phyloP scores from a whole-genome alignment of 2,113 vertebrate species.

The Dasypus novemcinctus region DNA sequence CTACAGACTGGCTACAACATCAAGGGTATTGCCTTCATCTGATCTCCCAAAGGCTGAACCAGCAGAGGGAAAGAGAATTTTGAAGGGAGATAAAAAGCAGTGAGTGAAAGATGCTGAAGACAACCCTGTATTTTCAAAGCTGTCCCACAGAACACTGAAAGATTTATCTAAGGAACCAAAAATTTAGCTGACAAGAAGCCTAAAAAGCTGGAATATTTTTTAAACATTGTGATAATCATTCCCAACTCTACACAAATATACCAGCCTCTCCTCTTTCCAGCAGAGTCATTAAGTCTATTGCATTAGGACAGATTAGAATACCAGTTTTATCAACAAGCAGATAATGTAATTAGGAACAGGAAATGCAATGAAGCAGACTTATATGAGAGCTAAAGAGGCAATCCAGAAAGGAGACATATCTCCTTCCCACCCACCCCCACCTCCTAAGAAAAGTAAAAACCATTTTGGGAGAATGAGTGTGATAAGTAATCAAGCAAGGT shows the following conservation, averaged over 20 bases:
- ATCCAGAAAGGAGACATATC: background rate
- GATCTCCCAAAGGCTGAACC: background rate
- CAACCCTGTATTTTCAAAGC: background rate
- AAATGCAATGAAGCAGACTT: constrained; percentile 25
- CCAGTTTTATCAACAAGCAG: constrained; percentile 25
- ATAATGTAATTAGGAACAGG: background rate
- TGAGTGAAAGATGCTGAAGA: background rate
- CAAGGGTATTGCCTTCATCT: background rate
- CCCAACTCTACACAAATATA: background rate
- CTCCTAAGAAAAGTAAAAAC: background rate
- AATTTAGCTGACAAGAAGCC: background rate
- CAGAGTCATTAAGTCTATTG: background rate
- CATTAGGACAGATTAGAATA: constrained; percentile 19
- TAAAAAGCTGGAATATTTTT: background rate
- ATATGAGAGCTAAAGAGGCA: background rate
- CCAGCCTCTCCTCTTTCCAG: constrained; percentile 7
- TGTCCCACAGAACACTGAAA: background rate
- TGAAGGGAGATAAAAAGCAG: background rate
- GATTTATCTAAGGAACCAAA: constrained; percentile 11
- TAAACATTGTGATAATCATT: background rate
- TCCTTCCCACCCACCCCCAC: background rate
- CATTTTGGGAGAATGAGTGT: background rate
- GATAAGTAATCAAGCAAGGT: background rate
- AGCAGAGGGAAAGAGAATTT: constrained; percentile 6
- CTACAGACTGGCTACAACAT: background rate